Conservation (phyloP, 64 coral and sea anemone genomes). For the Montipora capricornis region DNA sequence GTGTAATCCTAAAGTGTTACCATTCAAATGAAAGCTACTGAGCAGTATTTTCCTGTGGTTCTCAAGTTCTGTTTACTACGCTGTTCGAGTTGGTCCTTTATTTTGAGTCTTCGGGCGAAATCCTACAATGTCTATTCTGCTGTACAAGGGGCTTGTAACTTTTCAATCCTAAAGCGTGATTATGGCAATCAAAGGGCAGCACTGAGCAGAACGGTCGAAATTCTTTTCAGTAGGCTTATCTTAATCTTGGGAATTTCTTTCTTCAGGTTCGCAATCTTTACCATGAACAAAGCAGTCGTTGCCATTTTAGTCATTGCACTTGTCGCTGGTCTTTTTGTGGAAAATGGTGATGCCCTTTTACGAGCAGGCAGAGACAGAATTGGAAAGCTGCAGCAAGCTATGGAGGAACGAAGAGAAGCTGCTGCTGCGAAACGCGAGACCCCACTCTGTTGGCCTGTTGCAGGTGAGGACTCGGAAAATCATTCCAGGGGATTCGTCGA, state of each 20-base stretch:
- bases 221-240: too few relatives aligned
- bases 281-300: conserved; percentile 22
- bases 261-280: not conserved
- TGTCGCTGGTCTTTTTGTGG: not conserved
- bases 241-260: not conserved
- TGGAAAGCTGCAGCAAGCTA: not conserved
- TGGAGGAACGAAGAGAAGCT: not conserved
- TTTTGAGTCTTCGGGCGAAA: too few relatives aligned
- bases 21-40: too few relatives aligned
- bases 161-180: too few relatives aligned
- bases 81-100: too few relatives aligned
- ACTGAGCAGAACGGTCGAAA: too few relatives aligned
- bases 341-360: not conserved
- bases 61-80: too few relatives aligned
- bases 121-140: too few relatives aligned
- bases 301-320: not conserved
- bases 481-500: not conserved
- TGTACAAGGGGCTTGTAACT: too few relatives aligned
- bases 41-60: too few relatives aligned
- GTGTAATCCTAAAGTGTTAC: too few relatives aligned
- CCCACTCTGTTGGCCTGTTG: not conserved
- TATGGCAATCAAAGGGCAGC: too few relatives aligned
- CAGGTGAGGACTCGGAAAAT: not conserved
- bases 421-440: not conserved
- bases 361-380: conserved; percentile 3